Base-by-base conservation (phyloP, 2,888 invertebrate species). In the Orthosia incerta region DNA sequence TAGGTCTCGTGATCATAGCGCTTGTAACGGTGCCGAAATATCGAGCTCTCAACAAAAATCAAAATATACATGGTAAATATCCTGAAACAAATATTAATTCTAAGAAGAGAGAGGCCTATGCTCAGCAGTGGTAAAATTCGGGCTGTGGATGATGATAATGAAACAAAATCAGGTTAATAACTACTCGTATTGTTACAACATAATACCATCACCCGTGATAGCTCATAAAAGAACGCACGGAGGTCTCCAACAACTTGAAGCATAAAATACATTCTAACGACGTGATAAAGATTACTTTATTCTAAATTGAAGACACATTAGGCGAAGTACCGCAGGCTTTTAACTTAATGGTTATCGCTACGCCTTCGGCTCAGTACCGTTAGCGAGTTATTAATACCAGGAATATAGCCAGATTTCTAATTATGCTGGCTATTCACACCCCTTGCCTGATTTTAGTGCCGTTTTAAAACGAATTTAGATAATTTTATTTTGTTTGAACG, bases 261-360 rank as follows among this genome's bases (percentile, higher is more conserved):
- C 72, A 70, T 82, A 77, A 80, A 82, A 77, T 80, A 76, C 69
- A 67, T 71, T 72, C 61, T 71, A 81, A 85, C 73, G 76, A 87
- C 71, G 77, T 86, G 83, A 87, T 88, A 88, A 88, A 87, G 87
- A 89, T 89, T 86, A 89, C 85, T 87, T 84, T 81, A 84, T 86
- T 86, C 82, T 82, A 88, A 91, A 91, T 91, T 91, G 87, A 85
- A 86, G 89, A 86, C 86, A 86, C 89, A 90, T 88, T 90, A 90
- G 82, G 76, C 74, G 75, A 85, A 87, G 85, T 81, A 88, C 90
- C 88, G 69, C 87, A 88, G 77, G 90, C 89, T 91, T 91, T 91
- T 91, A 91, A 88, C 87, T 79, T 89, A 91, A 91, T 90, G 88
- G 88, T 88, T 89, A 89, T 88, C 83, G 80, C 86, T 84, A 86